phyloP scores from a whole-genome alignment of 2,888 invertebrate species.

The Caenorhabditis sp. region DNA sequence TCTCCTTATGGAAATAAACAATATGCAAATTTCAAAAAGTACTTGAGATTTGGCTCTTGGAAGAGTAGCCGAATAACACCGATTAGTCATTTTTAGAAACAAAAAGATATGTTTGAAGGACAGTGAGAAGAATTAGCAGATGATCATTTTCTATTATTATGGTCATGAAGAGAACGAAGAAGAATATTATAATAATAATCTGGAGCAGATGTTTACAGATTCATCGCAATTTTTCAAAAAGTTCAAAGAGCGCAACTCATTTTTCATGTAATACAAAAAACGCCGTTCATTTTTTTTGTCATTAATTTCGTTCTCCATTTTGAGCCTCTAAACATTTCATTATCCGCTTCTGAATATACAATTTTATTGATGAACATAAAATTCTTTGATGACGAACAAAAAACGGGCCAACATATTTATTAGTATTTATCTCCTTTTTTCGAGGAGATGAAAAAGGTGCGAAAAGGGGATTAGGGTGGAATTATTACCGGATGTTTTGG shows the following conservation, averaged over 20 bases:
- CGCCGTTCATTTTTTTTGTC: background rate
- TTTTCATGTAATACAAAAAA: too few relatives aligned
- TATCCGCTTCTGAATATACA: slow-evolving; percentile 6
- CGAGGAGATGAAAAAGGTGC: slow-evolving; percentile 10
- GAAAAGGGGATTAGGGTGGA: slow-evolving; percentile 3
- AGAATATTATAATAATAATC: slow-evolving; percentile 1
- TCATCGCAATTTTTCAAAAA: too few relatives aligned
- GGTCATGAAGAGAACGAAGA: background rate
- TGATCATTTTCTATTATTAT: background rate
- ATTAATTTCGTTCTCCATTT: background rate
- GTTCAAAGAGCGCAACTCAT: too few relatives aligned
- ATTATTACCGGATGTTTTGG: background rate
- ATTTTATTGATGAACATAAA: slow-evolving; percentile 13
- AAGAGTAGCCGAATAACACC: background rate
- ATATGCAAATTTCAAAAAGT: slow-evolving; percentile 6
- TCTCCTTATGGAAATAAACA: slow-evolving; percentile 1
- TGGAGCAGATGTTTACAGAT: too few relatives aligned
- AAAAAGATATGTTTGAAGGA: background rate
- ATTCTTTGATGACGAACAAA: background rate
- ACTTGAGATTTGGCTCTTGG: slow-evolving; percentile 4
- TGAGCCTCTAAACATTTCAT: background rate
- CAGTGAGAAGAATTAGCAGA: background rate
- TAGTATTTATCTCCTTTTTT: background rate
- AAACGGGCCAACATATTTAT: background rate
- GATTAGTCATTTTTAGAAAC: background rate